Conservation (phyloP, 2,888 invertebrate genomes). For the Synanthedon vespiformis region DNA sequence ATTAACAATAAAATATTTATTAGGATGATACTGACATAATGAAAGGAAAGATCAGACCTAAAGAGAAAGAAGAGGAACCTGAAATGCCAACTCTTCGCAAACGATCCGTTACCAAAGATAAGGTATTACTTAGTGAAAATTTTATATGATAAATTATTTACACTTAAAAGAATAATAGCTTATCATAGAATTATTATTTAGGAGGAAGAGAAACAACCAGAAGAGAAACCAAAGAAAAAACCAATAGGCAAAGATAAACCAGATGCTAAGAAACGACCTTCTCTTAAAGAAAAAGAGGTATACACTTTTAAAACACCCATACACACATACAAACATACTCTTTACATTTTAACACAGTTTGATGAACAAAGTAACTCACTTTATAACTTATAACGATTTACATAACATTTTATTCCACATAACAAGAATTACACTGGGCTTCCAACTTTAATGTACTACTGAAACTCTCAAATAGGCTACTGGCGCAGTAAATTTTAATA, state of each 20-base stretch:
- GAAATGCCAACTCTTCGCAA: conserved; percentile 54
- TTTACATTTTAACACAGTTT: too few species aligned
- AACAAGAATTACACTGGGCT: too few species aligned
- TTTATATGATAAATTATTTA: conserved; percentile 2
- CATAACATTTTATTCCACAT: too few species aligned
- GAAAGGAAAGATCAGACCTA: conserved; percentile 61
- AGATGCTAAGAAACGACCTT: conserved; percentile 52
- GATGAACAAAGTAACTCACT: too few species aligned
- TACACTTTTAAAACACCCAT: neutral
- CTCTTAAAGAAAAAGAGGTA: conserved; percentile 62
- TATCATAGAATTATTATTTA: conserved; percentile 17
- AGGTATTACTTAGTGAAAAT: conserved; percentile 29
- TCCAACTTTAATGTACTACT: too few species aligned
- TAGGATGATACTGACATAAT: conserved; percentile 60
- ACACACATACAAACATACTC: too few species aligned
- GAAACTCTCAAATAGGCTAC: too few species aligned
- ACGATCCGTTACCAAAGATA: conserved; percentile 52
- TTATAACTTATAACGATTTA: too few species aligned
- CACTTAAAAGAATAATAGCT: neutral
- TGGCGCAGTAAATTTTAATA: too few species aligned
- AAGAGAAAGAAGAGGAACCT: conserved; percentile 53
- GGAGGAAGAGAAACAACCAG: conserved; percentile 58
- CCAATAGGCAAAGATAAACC: conserved; percentile 48
- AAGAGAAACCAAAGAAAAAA: conserved; percentile 58
- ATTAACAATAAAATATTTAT: conserved; percentile 7